These are phyloP conservation scores for Nautilus pompilius DNA, from an alignment of 1,140 invertebrate species.

Conservation along the genomic window DNA sequence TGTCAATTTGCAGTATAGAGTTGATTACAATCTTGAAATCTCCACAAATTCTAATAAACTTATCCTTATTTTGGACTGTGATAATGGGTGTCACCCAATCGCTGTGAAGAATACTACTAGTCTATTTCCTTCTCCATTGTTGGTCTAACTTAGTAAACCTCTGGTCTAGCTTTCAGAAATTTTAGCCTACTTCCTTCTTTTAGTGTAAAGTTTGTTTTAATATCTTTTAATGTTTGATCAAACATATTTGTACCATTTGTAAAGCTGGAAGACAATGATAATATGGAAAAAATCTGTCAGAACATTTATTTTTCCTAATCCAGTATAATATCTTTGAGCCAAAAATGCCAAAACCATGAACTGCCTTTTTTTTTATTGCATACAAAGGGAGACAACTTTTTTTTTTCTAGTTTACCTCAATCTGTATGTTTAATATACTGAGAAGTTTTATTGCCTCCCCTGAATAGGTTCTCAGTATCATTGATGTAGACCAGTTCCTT, in stretches of 20 bases:
- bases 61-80: conserved; percentile 19
- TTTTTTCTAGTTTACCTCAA: conserved; percentile 10
- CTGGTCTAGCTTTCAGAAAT: conserved; percentile 35
- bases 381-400: conserved; percentile 9
- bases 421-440: conserved; percentile 10
- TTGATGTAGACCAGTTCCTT: background rate
- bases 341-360: conserved; percentile 20
- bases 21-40: conserved; percentile 46
- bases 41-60: conserved; percentile 23
- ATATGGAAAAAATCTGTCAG: too few relatives aligned
- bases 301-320: conserved; percentile 17
- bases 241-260: background rate
- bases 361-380: too few relatives aligned
- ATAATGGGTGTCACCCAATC: conserved; percentile 35
- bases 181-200: conserved; percentile 6
- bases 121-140: conserved; percentile 50
- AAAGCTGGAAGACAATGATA: background rate
- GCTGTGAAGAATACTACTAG: conserved; percentile 40
- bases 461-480: too few relatives aligned
- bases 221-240: conserved; percentile 10
- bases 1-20: conserved; percentile 15
- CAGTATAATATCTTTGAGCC: conserved; percentile 11
- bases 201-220: conserved; percentile 18
- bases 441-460: conserved; percentile 10
- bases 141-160: conserved; percentile 48